Conservation (phyloP, 1,140 invertebrate genomes). For the Plectrocnemia conspersa region DNA sequence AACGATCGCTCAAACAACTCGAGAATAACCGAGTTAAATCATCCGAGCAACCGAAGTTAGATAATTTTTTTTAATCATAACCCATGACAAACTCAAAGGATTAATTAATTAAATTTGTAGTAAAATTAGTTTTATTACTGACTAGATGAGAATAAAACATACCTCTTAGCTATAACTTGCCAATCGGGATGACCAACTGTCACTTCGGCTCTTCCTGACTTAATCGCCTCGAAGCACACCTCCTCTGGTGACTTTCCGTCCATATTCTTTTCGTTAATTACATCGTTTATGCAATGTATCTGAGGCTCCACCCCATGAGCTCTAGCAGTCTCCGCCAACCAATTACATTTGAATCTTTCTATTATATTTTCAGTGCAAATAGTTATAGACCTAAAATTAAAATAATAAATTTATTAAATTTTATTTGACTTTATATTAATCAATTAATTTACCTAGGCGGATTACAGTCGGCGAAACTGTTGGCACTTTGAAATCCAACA, state of each 20-base stretch:
- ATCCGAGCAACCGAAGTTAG: too few species aligned
- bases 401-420: background rate
- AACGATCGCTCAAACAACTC: too few species aligned
- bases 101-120: constrained; percentile 3
- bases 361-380: constrained; percentile 62
- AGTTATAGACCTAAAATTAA: constrained; percentile 47
- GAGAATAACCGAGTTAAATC: too few species aligned
- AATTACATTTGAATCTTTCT: constrained; percentile 68
- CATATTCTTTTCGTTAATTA: background rate
- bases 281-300: constrained; percentile 57
- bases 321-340: constrained; percentile 63
- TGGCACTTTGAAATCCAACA: constrained; percentile 54
- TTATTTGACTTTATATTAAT: background rate
- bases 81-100: too few species aligned
- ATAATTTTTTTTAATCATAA: too few species aligned
- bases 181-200: constrained; percentile 57
- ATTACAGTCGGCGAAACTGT: constrained; percentile 38
- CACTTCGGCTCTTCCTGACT: constrained; percentile 60
- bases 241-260: constrained; percentile 28
- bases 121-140: too few species aligned
- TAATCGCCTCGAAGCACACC: constrained; percentile 63
- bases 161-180: constrained; percentile 49
- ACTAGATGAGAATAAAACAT: too few species aligned
- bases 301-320: constrained; percentile 68
- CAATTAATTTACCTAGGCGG: constrained; percentile 26